Evolutionary conservation across 1,140 invertebrate genomes (phyloP).

Genomic region (Amyelois transitella): DNA sequence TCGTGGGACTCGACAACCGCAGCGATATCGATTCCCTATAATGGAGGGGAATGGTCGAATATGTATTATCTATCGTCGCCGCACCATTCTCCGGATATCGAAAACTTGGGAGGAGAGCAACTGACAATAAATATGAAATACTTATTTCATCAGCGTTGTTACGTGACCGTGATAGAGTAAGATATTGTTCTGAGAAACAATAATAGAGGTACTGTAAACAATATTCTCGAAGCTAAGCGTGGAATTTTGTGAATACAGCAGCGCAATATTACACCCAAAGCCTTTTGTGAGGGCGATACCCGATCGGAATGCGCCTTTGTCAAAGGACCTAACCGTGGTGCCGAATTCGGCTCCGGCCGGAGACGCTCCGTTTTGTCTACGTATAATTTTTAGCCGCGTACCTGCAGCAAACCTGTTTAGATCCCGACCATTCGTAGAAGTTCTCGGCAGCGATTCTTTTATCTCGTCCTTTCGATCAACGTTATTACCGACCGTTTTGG

Average conservation of each 20-base stretch:
- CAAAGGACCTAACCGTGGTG: constrained; percentile 31
- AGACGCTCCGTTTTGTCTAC: constrained; percentile 45
- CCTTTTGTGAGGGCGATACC: constrained; percentile 30
- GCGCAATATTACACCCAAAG: constrained; percentile 15
- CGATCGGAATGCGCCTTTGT: constrained; percentile 51
- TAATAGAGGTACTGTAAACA: constrained; percentile 1
- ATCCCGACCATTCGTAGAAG: constrained; percentile 38
- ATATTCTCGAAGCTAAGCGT: neutral
- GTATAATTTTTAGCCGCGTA: constrained; percentile 57
- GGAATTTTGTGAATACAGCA: constrained; percentile 11
- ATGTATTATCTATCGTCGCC: constrained; percentile 3
- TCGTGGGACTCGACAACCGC: constrained; percentile 32
- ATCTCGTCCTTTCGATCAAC: constrained; percentile 27
- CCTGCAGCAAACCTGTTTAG: constrained; percentile 57
- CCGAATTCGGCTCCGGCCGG: constrained; percentile 31
- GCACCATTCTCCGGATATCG: neutral
- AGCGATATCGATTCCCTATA: constrained; percentile 41
- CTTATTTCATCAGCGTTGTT: neutral
- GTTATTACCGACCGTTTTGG: constrained; percentile 17
- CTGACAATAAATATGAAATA: neutral
- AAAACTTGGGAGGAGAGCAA: neutral
- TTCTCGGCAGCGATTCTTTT: constrained; percentile 34
- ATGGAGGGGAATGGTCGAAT: constrained; percentile 16
- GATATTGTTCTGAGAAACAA: neutral
- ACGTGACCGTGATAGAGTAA: neutral